Evolutionary conservation across 2,888 invertebrate genomes (phyloP), one percentile per base, ranked within the genome.

Genomic region (Macrophya annulata): DNA sequence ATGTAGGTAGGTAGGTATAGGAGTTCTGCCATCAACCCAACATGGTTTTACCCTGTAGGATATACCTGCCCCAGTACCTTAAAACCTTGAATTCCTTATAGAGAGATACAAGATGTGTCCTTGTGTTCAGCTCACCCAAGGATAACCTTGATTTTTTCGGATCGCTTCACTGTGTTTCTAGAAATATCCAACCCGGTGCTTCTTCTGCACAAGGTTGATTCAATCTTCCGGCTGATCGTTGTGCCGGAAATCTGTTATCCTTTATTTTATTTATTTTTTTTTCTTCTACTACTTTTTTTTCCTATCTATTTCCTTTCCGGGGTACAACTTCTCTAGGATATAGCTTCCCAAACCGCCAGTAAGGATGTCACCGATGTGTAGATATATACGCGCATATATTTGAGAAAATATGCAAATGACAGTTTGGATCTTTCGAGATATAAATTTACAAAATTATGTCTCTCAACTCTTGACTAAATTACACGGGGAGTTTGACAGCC

Each of bases 151-250:
- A 77, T 77, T 55, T 55, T 77, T 51, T 77, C 55, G n/a, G 37
- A 77, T 77, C 77, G 77, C 17, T 77, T 77, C 51, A 77, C 48
- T 74, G 74, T 74, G 43, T 74, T 74, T 74, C 74, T 74, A 21
- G 74, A 45, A 74, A 74, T 74, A 68, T 31, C 45, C 43, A 45
- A 74, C 74, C 45, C 21, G 45, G 5, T 21, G 74, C 3, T 74
- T 74, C 21, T 21, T 74, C 21, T 21, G 45, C 31, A 25, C 21
- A 74, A 45, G 45, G 74, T 45, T 74, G 74, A 74, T 74, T 74
- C 74, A 74, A 74, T 74, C 45, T 74, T 74, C 74, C 74, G 45
- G 71, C 45, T 25, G 25, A 43, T 74, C 71, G 71, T 71, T 71
- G 6, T 68, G 25, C 40, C 40, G 71, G 71, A 71, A 71, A 43